phyloP scores from a whole-genome alignment of 2,797 vertebrate species.

The Microchirus variegatus region DNA sequence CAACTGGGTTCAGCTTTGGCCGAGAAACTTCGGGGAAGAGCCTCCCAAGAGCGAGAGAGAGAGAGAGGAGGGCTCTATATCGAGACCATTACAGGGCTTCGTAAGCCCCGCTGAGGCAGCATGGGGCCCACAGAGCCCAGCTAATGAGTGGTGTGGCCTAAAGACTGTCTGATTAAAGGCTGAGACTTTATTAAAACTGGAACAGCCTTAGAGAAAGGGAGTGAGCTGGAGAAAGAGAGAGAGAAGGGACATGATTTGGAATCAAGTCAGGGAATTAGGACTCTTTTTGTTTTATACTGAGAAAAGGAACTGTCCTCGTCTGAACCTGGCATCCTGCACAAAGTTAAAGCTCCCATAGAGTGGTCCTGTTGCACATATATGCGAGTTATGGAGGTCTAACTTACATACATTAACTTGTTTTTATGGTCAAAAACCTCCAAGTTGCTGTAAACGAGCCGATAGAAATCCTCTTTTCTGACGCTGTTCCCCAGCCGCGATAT shows the following conservation, averaged over 20 bases:
- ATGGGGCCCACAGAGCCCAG: constrained; percentile 65
- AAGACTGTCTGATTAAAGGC: constrained; percentile 71
- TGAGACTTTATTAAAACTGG: constrained; percentile 68
- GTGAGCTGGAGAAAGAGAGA: constrained; percentile 24
- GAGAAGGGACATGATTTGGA: constrained; percentile 55
- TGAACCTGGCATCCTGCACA: constrained; percentile 33
- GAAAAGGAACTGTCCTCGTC: constrained; percentile 27
- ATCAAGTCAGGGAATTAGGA: constrained; percentile 48
- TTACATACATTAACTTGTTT: too few relatives aligned
- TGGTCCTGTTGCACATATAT: too few relatives aligned
- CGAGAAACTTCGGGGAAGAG: constrained; percentile 42
- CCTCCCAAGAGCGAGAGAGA: too few relatives aligned
- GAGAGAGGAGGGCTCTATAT: constrained; percentile 49
- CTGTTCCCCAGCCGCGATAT: too few relatives aligned
- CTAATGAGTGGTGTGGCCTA: constrained; percentile 74
- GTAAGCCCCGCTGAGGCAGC: constrained; percentile 61
- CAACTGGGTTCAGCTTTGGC: constrained; percentile 44
- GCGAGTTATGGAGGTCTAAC: too few relatives aligned
- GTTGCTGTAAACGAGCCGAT: too few relatives aligned
- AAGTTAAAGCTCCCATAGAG: too few relatives aligned
- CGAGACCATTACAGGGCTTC: constrained; percentile 70
- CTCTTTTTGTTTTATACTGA: constrained; percentile 41
- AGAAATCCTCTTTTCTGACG: too few relatives aligned
- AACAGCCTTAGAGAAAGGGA: constrained; percentile 39
- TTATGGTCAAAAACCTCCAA: too few relatives aligned